Evolutionary conservation across 1,140 invertebrate genomes (phyloP).

Genomic region (Drosophila equinoxialis): DNA sequence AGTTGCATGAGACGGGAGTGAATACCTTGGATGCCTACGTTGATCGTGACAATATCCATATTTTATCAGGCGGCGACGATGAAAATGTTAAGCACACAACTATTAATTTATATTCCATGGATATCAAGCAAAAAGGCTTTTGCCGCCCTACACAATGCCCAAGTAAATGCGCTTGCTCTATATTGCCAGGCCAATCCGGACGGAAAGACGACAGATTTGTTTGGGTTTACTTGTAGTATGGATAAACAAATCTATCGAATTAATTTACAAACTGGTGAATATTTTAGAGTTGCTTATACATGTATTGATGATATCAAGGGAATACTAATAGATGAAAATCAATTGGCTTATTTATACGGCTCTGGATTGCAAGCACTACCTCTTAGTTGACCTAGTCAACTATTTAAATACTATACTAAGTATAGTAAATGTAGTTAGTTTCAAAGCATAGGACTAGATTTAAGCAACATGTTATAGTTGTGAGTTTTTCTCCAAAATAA

Average conservation of each 20-base stretch:
- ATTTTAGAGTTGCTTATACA: slow-evolving; percentile 38
- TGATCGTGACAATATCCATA: slow-evolving; percentile 34
- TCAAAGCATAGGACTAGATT: background rate
- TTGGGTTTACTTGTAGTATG: slow-evolving; percentile 52
- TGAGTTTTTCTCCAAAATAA: no score
- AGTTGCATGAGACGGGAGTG: slow-evolving; percentile 67
- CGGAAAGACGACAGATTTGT: background rate
- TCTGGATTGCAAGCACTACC: slow-evolving; percentile 45
- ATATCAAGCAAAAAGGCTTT: slow-evolving; percentile 3
- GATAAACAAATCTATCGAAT: slow-evolving; percentile 61
- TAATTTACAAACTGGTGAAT: slow-evolving; percentile 30
- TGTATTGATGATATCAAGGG: slow-evolving; percentile 65
- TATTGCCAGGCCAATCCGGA: background rate
- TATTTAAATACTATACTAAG: background rate
- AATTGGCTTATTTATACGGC: slow-evolving; percentile 51
- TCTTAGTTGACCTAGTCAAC: background rate
- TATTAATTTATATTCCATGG: slow-evolving; percentile 27
- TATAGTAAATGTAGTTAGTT: background rate
- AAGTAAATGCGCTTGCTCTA: slow-evolving; percentile 54
- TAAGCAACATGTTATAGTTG: background rate
- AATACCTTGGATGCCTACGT: slow-evolving; percentile 61
- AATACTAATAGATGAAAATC: slow-evolving; percentile 36
- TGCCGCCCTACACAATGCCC: slow-evolving; percentile 48
- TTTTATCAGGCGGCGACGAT: slow-evolving; percentile 77
- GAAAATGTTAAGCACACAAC: slow-evolving; percentile 59